Conservation (phyloP, 2,888 invertebrate species). For the Neoscelio sp. region DNA sequence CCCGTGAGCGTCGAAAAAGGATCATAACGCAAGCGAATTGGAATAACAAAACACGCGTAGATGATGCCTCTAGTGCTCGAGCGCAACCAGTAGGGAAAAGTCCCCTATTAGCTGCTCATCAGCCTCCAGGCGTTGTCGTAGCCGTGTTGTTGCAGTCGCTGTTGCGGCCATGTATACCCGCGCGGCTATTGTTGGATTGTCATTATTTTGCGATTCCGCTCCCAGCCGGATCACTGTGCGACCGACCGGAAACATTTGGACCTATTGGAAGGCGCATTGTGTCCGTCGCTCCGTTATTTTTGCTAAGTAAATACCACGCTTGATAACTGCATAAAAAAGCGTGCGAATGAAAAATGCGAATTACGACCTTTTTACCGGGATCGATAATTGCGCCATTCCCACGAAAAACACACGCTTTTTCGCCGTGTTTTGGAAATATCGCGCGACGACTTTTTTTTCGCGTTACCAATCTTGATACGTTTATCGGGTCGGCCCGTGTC, state of each 20-base stretch:
- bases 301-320: conserved; percentile 69
- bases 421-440: conserved; percentile 5
- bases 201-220: conserved; percentile 81
- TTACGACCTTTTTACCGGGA: conserved; percentile 12
- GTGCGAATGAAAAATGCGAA: conserved; percentile 43
- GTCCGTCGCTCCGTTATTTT: conserved; percentile 64
- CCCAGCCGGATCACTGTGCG: conserved; percentile 76
- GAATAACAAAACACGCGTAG: conserved; percentile 76
- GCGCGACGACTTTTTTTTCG: conserved; percentile 5
- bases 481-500: conserved; percentile 19
- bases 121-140: conserved; percentile 80
- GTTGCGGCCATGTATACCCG: conserved; percentile 72
- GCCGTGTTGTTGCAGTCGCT: conserved; percentile 77
- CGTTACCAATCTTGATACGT: conserved; percentile 5
- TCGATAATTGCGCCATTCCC: conserved; percentile 52
- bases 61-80: conserved; percentile 61
- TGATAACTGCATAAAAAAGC: conserved; percentile 55
- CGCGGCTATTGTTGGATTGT: conserved; percentile 78
- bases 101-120: conserved; percentile 81
- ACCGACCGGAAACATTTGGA: conserved; percentile 80
- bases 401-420: conserved; percentile 34
- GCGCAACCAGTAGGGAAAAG: conserved; percentile 70
- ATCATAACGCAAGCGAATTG: conserved; percentile 76
- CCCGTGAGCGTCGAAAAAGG: conserved; percentile 65
- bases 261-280: conserved; percentile 78